Percentiles rank a stretch among this genome's conserved stretches.
These are phyloP conservation scores for Genyomyrus donnyi DNA, from an alignment of 2,113 vertebrate genomes.

Conservation along the genomic window DNA sequence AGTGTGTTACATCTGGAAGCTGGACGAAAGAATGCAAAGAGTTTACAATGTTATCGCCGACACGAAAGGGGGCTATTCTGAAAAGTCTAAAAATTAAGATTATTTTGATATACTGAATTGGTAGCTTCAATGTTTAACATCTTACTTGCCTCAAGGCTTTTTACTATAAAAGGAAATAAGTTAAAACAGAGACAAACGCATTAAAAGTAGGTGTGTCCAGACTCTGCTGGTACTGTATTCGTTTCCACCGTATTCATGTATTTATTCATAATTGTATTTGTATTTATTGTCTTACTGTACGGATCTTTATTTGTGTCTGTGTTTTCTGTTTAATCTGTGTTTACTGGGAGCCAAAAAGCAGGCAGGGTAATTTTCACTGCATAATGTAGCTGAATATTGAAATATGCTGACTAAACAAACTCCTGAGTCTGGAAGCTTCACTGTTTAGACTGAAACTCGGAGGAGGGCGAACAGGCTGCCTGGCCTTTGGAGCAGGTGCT, in stretches of 20 bases:
- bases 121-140: not conserved
- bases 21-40: not conserved
- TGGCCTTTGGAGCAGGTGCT: not conserved
- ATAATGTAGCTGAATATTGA: not conserved
- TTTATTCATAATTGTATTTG: not conserved
- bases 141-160: not conserved
- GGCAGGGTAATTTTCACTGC: not conserved
- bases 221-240: not conserved
- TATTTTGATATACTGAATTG: not conserved
- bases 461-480: not conserved
- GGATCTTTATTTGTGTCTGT: not conserved
- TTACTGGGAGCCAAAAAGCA: not conserved
- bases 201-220: not conserved
- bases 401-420: not conserved
- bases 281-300: not conserved
- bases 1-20: not conserved
- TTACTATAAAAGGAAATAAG: not conserved
- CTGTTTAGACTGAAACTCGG: not conserved
- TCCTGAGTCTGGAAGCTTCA: not conserved
- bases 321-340: not conserved
- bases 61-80: not conserved
- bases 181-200: not conserved
- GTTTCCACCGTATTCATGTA: not conserved
- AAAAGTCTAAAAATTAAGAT: not conserved
- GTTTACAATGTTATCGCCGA: not conserved